These are phyloP conservation scores for Schizopygopsis pylzovi DNA, from an alignment of 2,797 vertebrate genomes.

Conservation along the genomic window DNA sequence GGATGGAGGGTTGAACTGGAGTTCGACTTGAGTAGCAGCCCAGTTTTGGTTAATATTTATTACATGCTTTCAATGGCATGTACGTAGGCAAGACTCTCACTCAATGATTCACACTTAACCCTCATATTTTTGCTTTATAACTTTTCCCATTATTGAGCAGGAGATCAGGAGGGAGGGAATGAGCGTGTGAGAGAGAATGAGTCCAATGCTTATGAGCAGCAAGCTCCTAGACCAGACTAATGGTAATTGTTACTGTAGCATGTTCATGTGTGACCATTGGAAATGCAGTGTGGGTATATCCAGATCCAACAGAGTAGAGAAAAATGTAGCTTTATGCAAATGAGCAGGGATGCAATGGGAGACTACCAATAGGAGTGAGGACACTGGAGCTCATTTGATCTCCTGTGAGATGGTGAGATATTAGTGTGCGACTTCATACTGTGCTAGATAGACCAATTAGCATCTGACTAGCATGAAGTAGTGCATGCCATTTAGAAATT, in stretches of 20 bases:
- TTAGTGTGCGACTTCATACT: background rate
- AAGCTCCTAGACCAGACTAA: background rate
- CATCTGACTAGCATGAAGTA: background rate
- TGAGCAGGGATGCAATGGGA: background rate
- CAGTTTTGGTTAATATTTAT: background rate
- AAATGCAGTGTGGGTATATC: background rate
- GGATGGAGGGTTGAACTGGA: background rate
- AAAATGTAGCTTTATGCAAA: background rate
- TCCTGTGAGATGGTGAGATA: background rate
- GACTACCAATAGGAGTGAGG: background rate
- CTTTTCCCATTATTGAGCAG: slow-evolving; percentile 18
- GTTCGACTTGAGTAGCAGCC: background rate
- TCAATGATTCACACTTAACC: slow-evolving; percentile 37
- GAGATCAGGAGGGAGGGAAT: slow-evolving; percentile 25
- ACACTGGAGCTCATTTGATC: background rate
- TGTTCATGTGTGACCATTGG: background rate
- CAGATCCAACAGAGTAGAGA: background rate
- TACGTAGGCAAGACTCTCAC: background rate
- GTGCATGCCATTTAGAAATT: background rate
- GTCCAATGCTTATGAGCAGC: background rate
- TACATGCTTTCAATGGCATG: background rate
- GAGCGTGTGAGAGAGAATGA: background rate
- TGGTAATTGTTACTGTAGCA: slow-evolving; percentile 16
- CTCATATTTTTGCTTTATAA: slow-evolving; percentile 26
- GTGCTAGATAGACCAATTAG: background rate